Evolutionary conservation across 2,113 vertebrate genomes (phyloP).

Genomic region (Gallinago media): DNA sequence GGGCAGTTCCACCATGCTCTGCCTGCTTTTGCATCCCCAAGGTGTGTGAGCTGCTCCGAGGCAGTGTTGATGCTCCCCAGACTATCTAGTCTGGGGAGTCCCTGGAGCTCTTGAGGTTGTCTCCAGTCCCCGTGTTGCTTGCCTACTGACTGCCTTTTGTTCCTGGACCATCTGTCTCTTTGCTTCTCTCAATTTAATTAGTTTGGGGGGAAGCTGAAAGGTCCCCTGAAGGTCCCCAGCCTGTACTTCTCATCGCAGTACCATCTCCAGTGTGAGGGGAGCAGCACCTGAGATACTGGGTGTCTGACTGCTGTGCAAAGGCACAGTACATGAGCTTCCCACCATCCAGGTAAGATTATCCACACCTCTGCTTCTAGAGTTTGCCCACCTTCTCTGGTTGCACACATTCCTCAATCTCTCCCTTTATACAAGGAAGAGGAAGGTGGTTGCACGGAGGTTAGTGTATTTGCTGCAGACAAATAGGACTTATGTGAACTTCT

Average conservation of each 20-base stretch:
- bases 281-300: neutral
- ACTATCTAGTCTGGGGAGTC: neutral
- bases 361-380: neutral
- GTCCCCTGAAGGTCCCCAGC: neutral
- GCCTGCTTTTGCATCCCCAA: neutral
- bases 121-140: neutral
- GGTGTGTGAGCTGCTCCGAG: neutral
- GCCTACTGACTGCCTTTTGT: neutral
- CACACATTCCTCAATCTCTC: neutral
- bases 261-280: neutral
- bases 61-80: rapidly evolving
- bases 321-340: rapidly evolving
- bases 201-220: neutral
- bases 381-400: neutral
- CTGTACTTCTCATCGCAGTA: neutral
- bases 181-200: neutral
- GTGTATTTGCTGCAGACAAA: neutral
- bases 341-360: neutral
- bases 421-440: neutral
- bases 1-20: neutral
- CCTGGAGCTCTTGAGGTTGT: neutral
- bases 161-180: neutral
- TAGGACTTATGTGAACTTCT: neutral
- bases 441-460: rapidly evolving
- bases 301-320: neutral